Base-by-base conservation (phyloP, 2,888 invertebrate genomes). In the Teinopalpus imperialis region DNA sequence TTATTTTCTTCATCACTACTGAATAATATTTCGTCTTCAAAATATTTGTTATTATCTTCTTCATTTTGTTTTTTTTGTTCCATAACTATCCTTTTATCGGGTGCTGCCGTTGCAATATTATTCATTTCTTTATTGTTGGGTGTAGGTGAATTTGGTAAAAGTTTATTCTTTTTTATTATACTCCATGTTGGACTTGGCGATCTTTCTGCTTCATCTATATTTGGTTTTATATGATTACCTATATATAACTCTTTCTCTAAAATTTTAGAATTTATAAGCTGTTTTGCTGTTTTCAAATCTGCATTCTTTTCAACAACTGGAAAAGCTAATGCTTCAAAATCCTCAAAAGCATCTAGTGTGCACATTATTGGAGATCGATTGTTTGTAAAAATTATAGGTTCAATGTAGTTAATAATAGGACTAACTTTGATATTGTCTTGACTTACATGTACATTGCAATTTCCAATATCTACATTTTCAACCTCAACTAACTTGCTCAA, bases 1-100 rank as follows among this genome's bases (percentile, higher is more conserved):
- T 66, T 63, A 42, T 61, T 57, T 62, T 83, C 85, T 65, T 88
- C 87, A 61, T 86, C 86, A 57, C 82, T 83, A 36, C 81, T 86
- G 43, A 87, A 85, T 10, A 86, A 49, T 26, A 83, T 78, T 56
- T 80, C 80, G 52, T 85, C 83, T 54, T 77, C 58, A 12, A 72
- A 30, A 14, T 42, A 51, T 18, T n/a, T 60, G 43, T 44, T 24
- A 29, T 18, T 31, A 31, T 49, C 35, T 35, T 13, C 36, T 20
- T 41, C 40, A n/a, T n/a, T n/a, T n/a, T n/a, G n/a, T n/a, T n/a
- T n/a, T n/a, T n/a, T n/a, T n/a, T n/a, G n/a, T n/a, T n/a, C n/a
- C n/a, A n/a, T n/a, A n/a, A n/a, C n/a, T n/a, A n/a, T n/a, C n/a
- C n/a, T 50, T 36, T 57, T 53, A 50, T 69, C 44, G 1, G 54